Conservation (phyloP, 2,888 invertebrate genomes). For the Microplitis deprimator region DNA sequence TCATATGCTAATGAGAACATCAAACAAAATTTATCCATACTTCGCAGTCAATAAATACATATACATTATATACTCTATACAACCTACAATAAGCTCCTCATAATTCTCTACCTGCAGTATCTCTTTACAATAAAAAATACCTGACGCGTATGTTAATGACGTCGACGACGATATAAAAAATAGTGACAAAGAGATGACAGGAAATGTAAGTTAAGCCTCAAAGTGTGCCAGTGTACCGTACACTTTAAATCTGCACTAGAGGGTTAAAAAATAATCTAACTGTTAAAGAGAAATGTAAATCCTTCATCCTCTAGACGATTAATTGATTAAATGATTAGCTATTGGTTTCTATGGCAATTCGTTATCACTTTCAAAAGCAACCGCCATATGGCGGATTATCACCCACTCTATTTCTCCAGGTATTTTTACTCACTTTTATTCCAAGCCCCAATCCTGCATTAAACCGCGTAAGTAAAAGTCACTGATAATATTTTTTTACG, state of each 20-base stretch:
- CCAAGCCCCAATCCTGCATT: not conserved
- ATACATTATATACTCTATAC: not conserved
- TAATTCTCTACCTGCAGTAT: not conserved
- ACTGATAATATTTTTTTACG: too few relatives aligned
- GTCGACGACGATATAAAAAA: not conserved
- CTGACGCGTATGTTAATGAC: not conserved
- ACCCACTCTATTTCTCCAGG: constrained; percentile 11
- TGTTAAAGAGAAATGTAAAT: constrained; percentile 2
- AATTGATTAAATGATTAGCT: constrained; percentile 30
- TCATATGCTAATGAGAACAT: constrained; percentile 38
- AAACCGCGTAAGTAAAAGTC: too few relatives aligned
- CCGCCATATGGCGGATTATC: constrained; percentile 66
- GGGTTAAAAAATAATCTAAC: constrained; percentile 23
- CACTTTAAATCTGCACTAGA: not conserved
- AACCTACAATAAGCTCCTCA: not conserved
- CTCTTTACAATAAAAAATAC: not conserved
- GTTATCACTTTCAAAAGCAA: constrained; percentile 65
- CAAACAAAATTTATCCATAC: constrained; percentile 28
- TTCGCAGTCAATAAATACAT: constrained; percentile 14
- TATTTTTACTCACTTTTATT: not conserved
- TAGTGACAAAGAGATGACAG: constrained; percentile 4
- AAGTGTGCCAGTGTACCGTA: constrained; percentile 30
- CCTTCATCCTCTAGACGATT: not conserved
- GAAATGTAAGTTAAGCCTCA: not conserved
- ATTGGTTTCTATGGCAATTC: constrained; percentile 63